phyloP scores from a whole-genome alignment of 1,140 invertebrate genomes.

The Drosophila trapezifrons region DNA sequence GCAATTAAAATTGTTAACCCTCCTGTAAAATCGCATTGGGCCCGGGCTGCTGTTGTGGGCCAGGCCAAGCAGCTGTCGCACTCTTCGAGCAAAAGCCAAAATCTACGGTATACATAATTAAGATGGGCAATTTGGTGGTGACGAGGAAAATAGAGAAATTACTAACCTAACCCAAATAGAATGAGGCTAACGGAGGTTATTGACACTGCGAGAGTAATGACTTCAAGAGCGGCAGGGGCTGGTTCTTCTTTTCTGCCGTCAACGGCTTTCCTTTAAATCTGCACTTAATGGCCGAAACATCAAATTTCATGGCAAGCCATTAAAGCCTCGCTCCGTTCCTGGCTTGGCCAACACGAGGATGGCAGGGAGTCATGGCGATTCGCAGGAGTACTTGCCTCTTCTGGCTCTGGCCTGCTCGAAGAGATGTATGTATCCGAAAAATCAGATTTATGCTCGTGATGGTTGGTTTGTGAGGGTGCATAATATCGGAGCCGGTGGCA shows the following conservation, averaged over 20 bases:
- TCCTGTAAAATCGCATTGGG: constrained; percentile 70
- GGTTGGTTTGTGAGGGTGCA: constrained; percentile 8
- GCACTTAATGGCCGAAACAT: constrained; percentile 65
- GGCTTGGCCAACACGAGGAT: no score
- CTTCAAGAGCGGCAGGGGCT: constrained; percentile 19
- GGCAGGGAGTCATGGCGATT: constrained; percentile 47
- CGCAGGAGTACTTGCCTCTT: neutral
- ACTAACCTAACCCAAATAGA: constrained; percentile 30
- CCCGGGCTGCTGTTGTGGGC: constrained; percentile 4
- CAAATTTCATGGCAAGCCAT: constrained; percentile 52
- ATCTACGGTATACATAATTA: constrained; percentile 66
- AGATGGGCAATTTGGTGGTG: constrained; percentile 52
- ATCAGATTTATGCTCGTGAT: constrained; percentile 5
- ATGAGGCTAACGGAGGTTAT: constrained; percentile 62
- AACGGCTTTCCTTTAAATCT: constrained; percentile 48
- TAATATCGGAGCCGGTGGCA: constrained; percentile 14
- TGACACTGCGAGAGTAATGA: constrained; percentile 47
- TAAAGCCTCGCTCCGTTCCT: constrained; percentile 36
- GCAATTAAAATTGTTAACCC: constrained; percentile 76
- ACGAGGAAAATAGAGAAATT: constrained; percentile 45
- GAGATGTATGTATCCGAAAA: constrained; percentile 9
- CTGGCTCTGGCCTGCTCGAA: constrained; percentile 2
- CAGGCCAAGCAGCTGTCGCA: no score
- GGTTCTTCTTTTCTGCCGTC: constrained; percentile 5
- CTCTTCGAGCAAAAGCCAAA: no score